Evolutionary conservation across 2,113 vertebrate genomes (phyloP), one percentile per base, ranked within the genome.

Genomic region (Myotis lucifugus): DNA sequence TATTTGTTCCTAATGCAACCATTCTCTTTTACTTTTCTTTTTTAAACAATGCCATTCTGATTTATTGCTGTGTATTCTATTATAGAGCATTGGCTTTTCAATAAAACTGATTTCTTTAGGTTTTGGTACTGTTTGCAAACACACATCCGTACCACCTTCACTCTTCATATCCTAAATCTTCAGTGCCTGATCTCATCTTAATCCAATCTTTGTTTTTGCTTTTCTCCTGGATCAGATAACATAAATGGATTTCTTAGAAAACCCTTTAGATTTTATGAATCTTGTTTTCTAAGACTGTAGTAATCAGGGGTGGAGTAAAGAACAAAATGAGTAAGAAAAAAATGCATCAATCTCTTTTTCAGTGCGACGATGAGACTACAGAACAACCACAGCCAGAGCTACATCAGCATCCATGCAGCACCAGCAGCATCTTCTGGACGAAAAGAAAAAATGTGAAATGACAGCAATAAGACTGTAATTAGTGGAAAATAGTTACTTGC

Each of bases 341-440:
- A 59, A 17, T 11, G 12, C 42, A 74, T 67, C 50, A 6, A 4
- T 92, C 14, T 84, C 18, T 40, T 23, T 61, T 87, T 6, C 32
- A 77, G 50, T 2, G 13, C 74, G 52, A 52, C 23, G 74, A 74
- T 27, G 27, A 69, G 37, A 15, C 40, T 32, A 15, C 8, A 23
- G 85, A 78, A 2, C 15, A 48, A 13, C 3, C 7, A 11, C 0
- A 13, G 17, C 34, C 50, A 23, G 66, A 18, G 37, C 6, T 4
- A 3, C 2, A 37, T 50, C 25, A 18, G 42, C 34, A 96, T 95
- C 77, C 50, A n/a, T 67, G 92, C 52, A 84, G 85, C 88, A 83
- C 85, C 93, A 97, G 95, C 95, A 97, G 73, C 95, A 96, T 96
- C 96, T 97, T 95, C 94, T 96, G 95, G 96, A 96, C 82, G 54